Evolutionary conservation across 2,113 vertebrate genomes (phyloP), one percentile per base, ranked within the genome.

Genomic region (Brienomyrus longianalis): DNA sequence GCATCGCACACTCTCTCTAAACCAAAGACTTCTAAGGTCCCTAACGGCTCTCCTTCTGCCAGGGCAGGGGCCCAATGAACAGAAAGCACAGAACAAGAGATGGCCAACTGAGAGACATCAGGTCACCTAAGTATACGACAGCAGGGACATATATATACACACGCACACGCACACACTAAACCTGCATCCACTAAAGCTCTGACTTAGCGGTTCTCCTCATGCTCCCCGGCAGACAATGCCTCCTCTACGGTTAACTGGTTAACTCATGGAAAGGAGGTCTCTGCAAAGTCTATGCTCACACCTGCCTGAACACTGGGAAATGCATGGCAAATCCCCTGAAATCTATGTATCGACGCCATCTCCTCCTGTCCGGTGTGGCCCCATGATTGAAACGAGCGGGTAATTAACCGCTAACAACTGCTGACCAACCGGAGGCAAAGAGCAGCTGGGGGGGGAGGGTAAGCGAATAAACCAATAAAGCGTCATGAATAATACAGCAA

Each of bases 401-500:
- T 52, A 27, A 59, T 88, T 88, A 88, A 43, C 54, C 56, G 21
- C 86, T 59, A 59, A 39, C 21, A 27, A 88, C 35, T 50, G 48
- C 54, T 88, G 86, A 56, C 31, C 47, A 86, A n/a, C 47, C 21
- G 17, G 23, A 52, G 48, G 17, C 0, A 2, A 52, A 17, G 8
- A 39, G 48, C 17, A 39, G 50, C 31, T 56, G 86, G 52, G n/a
- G 6, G 13, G 35, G 13, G 17, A 39, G 43, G n/a, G 52, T 62
- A 50, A 62, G 88, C 88, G 87, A 95, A 94, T 94, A 95, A 95
- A 95, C 93, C 93, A 96, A 94, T 94, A 96, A 96, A 96, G 94
- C 94, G 95, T 95, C 94, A 96, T 95, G 95, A 96, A 96, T 96
- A 95, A 96, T 93, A 93, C 93, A 96, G 95, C 91, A 95, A 96